Evolutionary conservation across 2,113 vertebrate species (phyloP).

Genomic region (Oreocharis arfaki): DNA sequence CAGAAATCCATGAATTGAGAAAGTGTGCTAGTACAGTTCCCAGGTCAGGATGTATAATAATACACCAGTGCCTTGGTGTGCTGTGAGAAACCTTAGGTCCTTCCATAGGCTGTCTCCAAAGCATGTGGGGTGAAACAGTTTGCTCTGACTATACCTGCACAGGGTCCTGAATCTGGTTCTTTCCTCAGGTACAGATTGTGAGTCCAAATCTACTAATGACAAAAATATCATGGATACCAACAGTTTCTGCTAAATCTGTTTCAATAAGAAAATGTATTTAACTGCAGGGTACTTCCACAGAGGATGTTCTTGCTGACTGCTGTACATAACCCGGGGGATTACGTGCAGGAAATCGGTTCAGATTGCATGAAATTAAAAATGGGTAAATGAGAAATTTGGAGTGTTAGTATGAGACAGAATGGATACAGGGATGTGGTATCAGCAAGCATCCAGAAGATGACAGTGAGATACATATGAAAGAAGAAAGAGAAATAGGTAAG

Average conservation of each 20-base stretch:
- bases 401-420: neutral
- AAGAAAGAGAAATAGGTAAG: neutral
- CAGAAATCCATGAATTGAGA: neutral
- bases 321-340: neutral
- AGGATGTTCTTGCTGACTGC: neutral
- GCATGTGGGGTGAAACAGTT: neutral
- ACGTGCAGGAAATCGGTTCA: neutral
- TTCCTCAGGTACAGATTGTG: neutral
- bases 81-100: neutral
- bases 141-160: neutral
- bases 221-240: neutral
- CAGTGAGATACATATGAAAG: neutral
- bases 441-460: neutral
- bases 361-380: conserved; percentile 1
- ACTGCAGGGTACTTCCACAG: neutral
- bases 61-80: neutral
- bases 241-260: neutral
- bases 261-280: neutral
- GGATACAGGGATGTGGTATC: neutral
- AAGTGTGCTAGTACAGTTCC: neutral
- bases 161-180: neutral
- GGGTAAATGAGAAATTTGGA: neutral
- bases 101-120: neutral
- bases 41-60: neutral
- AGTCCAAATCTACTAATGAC: neutral